Evolutionary conservation across 2,888 invertebrate genomes (phyloP), one percentile per base, ranked within the genome.

Genomic region (Philaethria dido): DNA sequence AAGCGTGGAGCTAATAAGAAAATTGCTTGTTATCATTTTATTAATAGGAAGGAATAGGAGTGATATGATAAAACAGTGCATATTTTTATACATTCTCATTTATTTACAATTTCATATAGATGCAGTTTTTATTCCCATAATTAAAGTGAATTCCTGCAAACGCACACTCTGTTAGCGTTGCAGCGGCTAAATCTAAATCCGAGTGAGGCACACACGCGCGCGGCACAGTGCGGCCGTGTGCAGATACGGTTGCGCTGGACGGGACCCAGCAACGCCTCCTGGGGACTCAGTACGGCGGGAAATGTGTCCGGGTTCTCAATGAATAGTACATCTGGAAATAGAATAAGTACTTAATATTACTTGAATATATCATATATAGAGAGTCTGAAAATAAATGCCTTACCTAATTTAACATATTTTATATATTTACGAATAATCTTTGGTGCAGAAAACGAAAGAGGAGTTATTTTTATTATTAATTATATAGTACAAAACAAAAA

Each of bases 271-370:
- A 55, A 22, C 8, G 39, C 39, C 8, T 55, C 39, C 20, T 55
- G 39, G 1, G 39, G 39, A 8, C 39, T 39, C 18, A 55, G 36
- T 14, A 55, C 18, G 20, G 20, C 14, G 13, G 55, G 36, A 3
- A 39, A 20, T 36, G 55, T 55, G 39, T 22, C 55, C 1, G 55
- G 55, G 39, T 39, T 20, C n/a, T 55, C 55, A 39, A 39, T 55
- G n/a, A 39, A 55, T 22, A 55, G 1, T 22, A 55, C 1, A 20
- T 55, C 55, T 55, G 14, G 14, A 55, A 55, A 20, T 39, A 14
- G 20, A 62, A 36, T 13, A 47, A 16, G n/a, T n/a, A n/a, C n/a
- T n/a, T 47, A 1, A 13, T 47, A 48, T 48, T 18, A 1, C 20
- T 47, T 47, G 1, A 47, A 20, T 29, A 29, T 4, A 29, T 29